Percentiles rank a stretch among this genome's conserved stretches.
Evolutionary conservation across 2,113 vertebrate genomes (phyloP).

Genomic region (Apistogramma diplotaenia): DNA sequence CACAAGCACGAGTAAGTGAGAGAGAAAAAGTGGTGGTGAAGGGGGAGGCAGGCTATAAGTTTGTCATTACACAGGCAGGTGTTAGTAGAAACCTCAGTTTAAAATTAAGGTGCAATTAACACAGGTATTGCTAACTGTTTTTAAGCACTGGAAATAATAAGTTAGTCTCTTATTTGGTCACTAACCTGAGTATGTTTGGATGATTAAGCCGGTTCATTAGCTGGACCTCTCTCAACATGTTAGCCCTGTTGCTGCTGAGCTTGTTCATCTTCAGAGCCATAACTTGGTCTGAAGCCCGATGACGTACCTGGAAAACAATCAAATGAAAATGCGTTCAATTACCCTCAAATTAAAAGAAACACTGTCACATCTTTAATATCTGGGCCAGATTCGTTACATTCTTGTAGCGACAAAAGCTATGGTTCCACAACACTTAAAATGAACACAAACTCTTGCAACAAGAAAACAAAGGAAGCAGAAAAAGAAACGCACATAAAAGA

Average conservation of each 20-base stretch:
- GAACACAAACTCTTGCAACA: not conserved
- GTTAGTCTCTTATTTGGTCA: not conserved
- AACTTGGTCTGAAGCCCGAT: conserved; percentile 91
- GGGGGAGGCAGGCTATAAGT: not conserved
- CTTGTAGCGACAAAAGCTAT: not conserved
- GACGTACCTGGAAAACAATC: conserved; percentile 82
- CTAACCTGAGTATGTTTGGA: conserved; percentile 93
- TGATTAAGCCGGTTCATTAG: conserved; percentile 98
- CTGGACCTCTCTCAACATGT: conserved; percentile 96
- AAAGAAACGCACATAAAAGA: conserved; percentile 15
- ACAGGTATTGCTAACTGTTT: rapidly evolving
- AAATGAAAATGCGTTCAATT: not conserved
- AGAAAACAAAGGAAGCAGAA: conserved; percentile 1
- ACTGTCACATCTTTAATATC: not conserved
- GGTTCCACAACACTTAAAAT: not conserved
- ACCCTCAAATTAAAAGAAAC: not conserved
- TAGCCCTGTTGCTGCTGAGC: conserved; percentile 93
- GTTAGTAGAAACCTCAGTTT: not conserved
- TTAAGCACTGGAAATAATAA: rapidly evolving
- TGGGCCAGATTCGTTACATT: not conserved
- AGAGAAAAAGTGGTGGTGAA: not conserved
- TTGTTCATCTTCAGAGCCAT: conserved; percentile 99
- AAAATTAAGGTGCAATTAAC: not conserved
- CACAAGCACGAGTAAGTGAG: conserved; percentile 26
- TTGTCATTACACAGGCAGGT: not conserved